These are phyloP conservation scores for Cantharis flavilabris DNA, from an alignment of 2,888 invertebrate genomes.

Conservation along the genomic window DNA sequence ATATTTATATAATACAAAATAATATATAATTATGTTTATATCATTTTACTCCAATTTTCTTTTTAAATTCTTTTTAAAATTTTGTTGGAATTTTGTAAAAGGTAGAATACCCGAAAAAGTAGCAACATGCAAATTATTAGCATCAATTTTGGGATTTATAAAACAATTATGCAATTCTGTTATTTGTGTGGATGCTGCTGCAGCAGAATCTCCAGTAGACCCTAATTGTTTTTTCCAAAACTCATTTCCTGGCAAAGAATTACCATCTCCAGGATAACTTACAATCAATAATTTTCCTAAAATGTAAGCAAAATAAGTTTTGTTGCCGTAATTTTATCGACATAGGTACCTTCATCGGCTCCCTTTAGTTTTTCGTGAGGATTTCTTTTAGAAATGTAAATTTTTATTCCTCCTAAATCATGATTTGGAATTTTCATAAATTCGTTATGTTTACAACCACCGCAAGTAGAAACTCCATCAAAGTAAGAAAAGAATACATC, in stretches of 20 bases:
- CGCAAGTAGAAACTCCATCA: constrained; percentile 19
- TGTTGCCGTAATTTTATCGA: not conserved
- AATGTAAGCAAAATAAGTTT: not conserved
- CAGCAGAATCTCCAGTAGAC: constrained; percentile 65
- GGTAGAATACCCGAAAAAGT: constrained; percentile 40
- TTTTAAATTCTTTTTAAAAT: not conserved
- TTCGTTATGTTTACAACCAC: constrained; percentile 28
- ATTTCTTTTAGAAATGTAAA: constrained; percentile 48
- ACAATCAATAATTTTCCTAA: constrained; percentile 60
- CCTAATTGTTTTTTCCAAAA: constrained; percentile 66
- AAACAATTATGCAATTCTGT: constrained; percentile 65
- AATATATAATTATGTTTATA: too few species aligned
- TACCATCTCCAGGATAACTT: constrained; percentile 75
- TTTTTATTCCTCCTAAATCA: constrained; percentile 29
- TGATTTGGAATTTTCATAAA: constrained; percentile 28
- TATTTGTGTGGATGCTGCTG: constrained; percentile 65
- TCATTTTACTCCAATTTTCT: not conserved
- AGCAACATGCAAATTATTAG: constrained; percentile 60
- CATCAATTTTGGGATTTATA: constrained; percentile 60
- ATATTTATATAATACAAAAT: too few species aligned
- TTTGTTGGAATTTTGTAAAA: not conserved
- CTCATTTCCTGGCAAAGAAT: constrained; percentile 75
- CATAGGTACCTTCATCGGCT: constrained; percentile 28
- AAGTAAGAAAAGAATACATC: constrained; percentile 43
- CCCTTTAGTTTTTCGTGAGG: constrained; percentile 48